Base-by-base conservation (phyloP, 2,113 vertebrate genomes). In the Microcebus tavaratra region DNA sequence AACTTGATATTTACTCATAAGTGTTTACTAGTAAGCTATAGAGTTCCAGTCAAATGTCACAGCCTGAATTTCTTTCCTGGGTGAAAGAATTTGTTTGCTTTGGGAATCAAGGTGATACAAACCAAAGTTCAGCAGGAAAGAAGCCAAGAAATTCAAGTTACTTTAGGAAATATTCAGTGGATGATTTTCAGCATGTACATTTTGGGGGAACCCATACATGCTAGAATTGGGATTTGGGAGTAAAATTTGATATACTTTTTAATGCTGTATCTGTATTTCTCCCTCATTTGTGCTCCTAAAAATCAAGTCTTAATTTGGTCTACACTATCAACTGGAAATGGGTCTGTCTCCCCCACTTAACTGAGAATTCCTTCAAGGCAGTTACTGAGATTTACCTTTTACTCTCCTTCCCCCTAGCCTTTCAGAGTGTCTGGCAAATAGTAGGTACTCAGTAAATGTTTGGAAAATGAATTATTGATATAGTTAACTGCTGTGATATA, bases 41-140 rank as follows among this genome's bases (percentile, higher is more conserved):
- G 67, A 18, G 2, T 80, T 96, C 53, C 87, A 59, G 87, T 65
- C 59, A 92, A 95, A 95, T 87, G 45, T 92, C 73, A 93, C 36
- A 15, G 21, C 10, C n/a, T 85, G 48, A 14, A 34, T 89, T 94
- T 90, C 63, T 39, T 95, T 83, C 57, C 27, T 59, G 25, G 42
- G 21, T 59, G 29, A 84, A 86, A 87, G 36, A 1, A 68, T 95
- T 73, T 79, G 61, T 95, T 96, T 97, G 72, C 50, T 93, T 70
- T 61, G 61, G 81, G 83, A 91, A 76, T 94, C 45, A 68, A 94
- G 65, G 45, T 92, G 57, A 25, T 57, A 5, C 20, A 88, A 72
- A 89, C 12, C 21, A 59, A 81, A 85, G 59, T 59, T 61, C 39
- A 67, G 42, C 6, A 34, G 57, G 81, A 84, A 65, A 65, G 48